These are phyloP conservation scores for Saccostrea echinata DNA, from an alignment of 1,140 invertebrate species.

Conservation along the genomic window DNA sequence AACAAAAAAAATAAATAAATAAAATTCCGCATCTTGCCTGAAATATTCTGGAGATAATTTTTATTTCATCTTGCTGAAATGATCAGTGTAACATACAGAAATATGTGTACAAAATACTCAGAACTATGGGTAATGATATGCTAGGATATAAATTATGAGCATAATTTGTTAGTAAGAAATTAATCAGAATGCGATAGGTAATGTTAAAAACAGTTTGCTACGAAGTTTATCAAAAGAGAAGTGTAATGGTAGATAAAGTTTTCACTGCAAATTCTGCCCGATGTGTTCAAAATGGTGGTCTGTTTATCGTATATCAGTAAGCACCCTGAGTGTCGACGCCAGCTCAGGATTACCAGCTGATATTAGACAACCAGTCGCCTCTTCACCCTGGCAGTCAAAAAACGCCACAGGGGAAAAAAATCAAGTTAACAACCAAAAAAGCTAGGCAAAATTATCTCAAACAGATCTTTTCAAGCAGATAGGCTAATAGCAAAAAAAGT, in stretches of 20 bases:
- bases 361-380: constrained; percentile 86
- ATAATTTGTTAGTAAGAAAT: constrained; percentile 25
- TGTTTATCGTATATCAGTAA: constrained; percentile 75
- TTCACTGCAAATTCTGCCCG: constrained; percentile 63
- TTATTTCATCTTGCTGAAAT: constrained; percentile 14
- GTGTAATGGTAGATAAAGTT: constrained; percentile 35
- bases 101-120: background rate
- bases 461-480: constrained; percentile 48
- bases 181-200: constrained; percentile 16
- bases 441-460: constrained; percentile 40
- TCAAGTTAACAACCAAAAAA: constrained; percentile 37
- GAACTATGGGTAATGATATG: constrained; percentile 19
- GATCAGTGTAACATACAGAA: background rate
- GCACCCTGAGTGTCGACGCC: constrained; percentile 72
- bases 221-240: background rate
- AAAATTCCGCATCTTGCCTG: constrained; percentile 27
- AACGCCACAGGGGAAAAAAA: constrained; percentile 48
- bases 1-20: background rate
- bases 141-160: constrained; percentile 10
- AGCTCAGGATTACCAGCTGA: constrained; percentile 98
- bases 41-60: constrained; percentile 22
- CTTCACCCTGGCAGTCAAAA: constrained; percentile 48
- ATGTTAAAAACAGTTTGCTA: background rate
- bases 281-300: constrained; percentile 45
- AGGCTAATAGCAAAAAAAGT: constrained; percentile 55